phyloP scores from a whole-genome alignment of 2,113 vertebrate species.

The Grus americana region DNA sequence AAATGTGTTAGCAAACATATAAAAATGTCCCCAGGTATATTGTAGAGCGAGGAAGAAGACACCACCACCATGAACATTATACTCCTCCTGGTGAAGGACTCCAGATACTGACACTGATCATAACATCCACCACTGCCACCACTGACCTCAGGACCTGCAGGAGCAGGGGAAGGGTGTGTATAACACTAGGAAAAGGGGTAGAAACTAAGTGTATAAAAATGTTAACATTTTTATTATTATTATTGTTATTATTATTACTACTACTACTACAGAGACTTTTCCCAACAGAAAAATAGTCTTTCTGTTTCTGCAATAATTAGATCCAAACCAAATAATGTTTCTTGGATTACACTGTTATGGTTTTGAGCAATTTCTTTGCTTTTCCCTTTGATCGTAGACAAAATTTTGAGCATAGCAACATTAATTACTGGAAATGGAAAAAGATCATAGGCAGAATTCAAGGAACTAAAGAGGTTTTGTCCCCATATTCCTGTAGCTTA shows the following conservation, averaged over 20 bases:
- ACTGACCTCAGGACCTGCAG: background rate
- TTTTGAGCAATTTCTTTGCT: background rate
- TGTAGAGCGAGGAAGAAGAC: background rate
- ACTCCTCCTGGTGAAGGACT: background rate
- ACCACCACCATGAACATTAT: background rate
- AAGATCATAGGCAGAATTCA: background rate
- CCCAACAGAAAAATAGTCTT: background rate
- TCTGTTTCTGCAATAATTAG: background rate
- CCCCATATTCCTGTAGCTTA: background rate
- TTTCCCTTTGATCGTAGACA: background rate
- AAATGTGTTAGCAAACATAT: background rate
- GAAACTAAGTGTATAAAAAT: background rate
- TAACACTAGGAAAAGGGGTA: background rate
- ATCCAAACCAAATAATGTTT: background rate
- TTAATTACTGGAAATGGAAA: background rate
- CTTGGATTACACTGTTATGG: background rate
- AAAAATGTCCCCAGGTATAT: background rate
- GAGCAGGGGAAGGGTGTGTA: background rate
- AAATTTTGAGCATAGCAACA: background rate
- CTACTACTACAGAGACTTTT: background rate
- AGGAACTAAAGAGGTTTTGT: background rate
- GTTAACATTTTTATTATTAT: no score
- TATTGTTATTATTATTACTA: rapidly evolving
- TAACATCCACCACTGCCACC: background rate
- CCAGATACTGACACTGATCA: background rate